These are phyloP conservation scores for Emydura subglobosa DNA, from an alignment of 2,113 vertebrate genomes.

Conservation along the genomic window DNA sequence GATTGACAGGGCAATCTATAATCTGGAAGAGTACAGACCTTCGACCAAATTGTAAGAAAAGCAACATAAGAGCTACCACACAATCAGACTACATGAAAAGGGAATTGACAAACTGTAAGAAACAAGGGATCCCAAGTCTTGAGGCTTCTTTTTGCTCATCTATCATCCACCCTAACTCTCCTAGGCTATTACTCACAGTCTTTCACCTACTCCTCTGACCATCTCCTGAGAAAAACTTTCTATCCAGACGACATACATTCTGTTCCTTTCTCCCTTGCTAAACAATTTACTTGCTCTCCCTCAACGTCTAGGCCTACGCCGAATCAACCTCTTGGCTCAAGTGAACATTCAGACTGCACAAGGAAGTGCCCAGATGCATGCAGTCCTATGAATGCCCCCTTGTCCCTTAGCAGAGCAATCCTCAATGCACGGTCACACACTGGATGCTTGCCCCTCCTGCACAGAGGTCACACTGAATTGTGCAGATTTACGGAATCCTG, in stretches of 20 bases:
- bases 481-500: background rate
- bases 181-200: background rate
- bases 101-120: slow-evolving; percentile 9
- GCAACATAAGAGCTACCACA: background rate
- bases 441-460: background rate
- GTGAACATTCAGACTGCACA: background rate
- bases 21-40: background rate
- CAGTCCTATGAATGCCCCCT: slow-evolving; percentile 1
- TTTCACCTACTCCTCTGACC: background rate
- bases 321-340: background rate
- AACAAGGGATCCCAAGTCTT: background rate
- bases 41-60: background rate
- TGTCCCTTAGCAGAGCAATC: background rate
- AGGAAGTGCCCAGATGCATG: background rate
- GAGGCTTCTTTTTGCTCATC: background rate
- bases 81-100: background rate
- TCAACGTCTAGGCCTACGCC: background rate
- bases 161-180: background rate
- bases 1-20: background rate
- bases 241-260: background rate
- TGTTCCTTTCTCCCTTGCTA: background rate
- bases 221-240: background rate
- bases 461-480: too few relatives aligned
- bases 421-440: slow-evolving; percentile 5
- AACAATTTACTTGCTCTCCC: background rate